Conservation (phyloP, 2,113 vertebrate genomes). For the Rhombomys opimus region DNA sequence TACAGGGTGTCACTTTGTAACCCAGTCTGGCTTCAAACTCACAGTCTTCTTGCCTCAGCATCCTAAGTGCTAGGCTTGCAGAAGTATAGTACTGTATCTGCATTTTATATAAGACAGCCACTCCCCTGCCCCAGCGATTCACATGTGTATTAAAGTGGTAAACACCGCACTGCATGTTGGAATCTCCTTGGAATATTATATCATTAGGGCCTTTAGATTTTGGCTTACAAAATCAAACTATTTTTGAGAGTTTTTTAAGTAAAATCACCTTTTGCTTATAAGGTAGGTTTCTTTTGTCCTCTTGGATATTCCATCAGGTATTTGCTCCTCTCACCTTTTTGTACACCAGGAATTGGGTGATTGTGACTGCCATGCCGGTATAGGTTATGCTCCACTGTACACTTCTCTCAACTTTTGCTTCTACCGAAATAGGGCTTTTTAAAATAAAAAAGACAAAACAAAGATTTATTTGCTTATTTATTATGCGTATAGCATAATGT, state of each 20-base stretch:
- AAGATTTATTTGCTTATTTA: too few relatives aligned
- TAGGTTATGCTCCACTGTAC: background rate
- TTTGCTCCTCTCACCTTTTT: background rate
- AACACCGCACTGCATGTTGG: background rate
- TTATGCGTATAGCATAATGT: too few relatives aligned
- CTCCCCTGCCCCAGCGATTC: background rate
- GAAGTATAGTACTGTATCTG: background rate
- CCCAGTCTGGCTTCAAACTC: background rate
- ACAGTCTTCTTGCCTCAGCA: background rate
- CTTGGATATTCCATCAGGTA: background rate
- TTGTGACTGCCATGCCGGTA: background rate
- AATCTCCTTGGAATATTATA: slow-evolving; percentile 12
- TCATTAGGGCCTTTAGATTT: background rate
- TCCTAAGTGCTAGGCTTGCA: background rate
- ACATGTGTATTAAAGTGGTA: background rate
- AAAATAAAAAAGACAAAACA: too few relatives aligned
- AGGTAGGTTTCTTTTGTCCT: background rate
- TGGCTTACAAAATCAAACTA: background rate
- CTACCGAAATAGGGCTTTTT: too few relatives aligned
- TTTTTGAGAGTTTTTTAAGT: background rate
- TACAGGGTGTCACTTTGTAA: background rate
- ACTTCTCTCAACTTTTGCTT: background rate
- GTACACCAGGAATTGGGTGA: background rate
- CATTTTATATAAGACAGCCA: background rate
- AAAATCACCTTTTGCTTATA: background rate